These are phyloP conservation scores for Sebastolobus alascanus DNA, from an alignment of 2,797 vertebrate species.

Conservation along the genomic window DNA sequence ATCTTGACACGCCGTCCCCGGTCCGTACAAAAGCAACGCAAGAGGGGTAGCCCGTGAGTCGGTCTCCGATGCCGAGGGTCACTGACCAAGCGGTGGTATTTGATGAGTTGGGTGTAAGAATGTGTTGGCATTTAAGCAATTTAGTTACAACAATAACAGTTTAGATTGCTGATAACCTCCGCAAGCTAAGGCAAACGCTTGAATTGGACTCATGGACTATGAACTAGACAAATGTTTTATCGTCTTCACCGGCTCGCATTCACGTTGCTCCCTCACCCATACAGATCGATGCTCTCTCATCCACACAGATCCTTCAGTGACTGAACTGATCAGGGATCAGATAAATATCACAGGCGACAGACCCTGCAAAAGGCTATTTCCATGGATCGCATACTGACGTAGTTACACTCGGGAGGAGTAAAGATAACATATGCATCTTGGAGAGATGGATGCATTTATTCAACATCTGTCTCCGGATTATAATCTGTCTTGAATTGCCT, in stretches of 20 bases:
- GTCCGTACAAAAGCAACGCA: too few species aligned
- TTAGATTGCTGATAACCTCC: neutral
- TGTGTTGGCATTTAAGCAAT: neutral
- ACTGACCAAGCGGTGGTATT: too few species aligned
- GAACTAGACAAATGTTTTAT: neutral
- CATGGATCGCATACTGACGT: neutral
- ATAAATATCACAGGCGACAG: neutral
- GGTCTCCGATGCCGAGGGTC: too few species aligned
- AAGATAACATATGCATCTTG: neutral
- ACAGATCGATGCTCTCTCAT: slow-evolving; percentile 9
- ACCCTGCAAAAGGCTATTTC: neutral
- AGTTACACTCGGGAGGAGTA: neutral
- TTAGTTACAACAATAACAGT: neutral
- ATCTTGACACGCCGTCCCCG: too few species aligned
- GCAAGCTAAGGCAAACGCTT: neutral
- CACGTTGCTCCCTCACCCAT: neutral
- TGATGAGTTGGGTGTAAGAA: neutral
- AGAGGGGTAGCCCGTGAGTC: too few species aligned
- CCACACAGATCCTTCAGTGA: slow-evolving; percentile 3
- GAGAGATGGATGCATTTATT: neutral
- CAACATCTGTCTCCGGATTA: neutral
- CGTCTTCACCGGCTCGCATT: neutral
- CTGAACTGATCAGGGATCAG: slow-evolving; percentile 27
- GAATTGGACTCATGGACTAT: neutral
- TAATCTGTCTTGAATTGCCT: neutral